Evolutionary conservation across 2,113 vertebrate genomes (phyloP), one percentile per base, ranked within the genome.

Genomic region (Anhinga anhinga): DNA sequence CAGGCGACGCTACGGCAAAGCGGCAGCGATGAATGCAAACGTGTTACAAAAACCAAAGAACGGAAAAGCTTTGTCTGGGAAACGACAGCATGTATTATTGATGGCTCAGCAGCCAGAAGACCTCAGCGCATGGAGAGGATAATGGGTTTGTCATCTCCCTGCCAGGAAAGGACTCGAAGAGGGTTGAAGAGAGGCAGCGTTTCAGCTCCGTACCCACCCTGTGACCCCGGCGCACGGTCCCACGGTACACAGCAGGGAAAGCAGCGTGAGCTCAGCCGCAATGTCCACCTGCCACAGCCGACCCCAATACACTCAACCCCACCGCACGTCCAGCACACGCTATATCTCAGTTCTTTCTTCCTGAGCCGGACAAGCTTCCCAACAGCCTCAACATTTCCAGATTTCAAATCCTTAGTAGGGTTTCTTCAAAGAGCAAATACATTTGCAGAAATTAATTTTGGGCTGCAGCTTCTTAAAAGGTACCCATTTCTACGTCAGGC

Each of bases 1-100:
- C 11, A 0, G 11, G 56, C 0, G 0, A 10, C 2, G 2, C 19
- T 3, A 11, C 1, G 2, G 53, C 1, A 0, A 44, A 67, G 47
- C 0, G 26, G 20, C 52, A 65, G 83, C 9, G 0, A 55, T 1
- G 1, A 59, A 50, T 0, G 25, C 1, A 1, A 58, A 26, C 0
- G 3, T n/a, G 66, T 8, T 56, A 56, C 59, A 58, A 42, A 76
- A 61, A 4, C 2, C 44, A 32, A 52, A 45, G 78, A 36, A 56
- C 2, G 2, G 74, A 55, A 90, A 7, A 63, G 58, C 80, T 73
- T 4, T 9, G 3, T 13, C 76, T 80, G 76, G 49, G 58, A 83
- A 50, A 16, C 1, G 7, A 8, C 4, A 0, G 9, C 0, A 1
- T 23, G 22, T 7, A 2, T 69, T 27, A 34, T 6, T 30, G 88